Conservation (phyloP, 2,113 vertebrate genomes). For the Limnothrissa miodon region DNA sequence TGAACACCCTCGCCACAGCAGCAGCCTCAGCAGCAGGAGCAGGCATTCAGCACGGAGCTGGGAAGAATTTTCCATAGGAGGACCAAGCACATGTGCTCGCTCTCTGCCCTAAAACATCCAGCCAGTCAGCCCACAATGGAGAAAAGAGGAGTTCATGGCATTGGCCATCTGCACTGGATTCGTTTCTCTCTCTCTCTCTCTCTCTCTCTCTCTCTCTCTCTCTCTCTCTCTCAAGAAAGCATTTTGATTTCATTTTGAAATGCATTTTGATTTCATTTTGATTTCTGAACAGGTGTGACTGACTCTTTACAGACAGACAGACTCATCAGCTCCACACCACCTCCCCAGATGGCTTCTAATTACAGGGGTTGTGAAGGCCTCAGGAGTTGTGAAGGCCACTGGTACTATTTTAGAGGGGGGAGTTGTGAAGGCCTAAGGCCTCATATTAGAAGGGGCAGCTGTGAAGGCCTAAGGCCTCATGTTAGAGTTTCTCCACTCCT, state of each 20-base stretch:
- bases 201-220: background rate
- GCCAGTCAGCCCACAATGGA: background rate
- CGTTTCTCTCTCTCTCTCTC: background rate
- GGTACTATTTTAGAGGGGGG: too few species aligned
- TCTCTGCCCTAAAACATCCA: background rate
- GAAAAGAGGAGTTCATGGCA: background rate
- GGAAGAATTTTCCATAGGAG: conserved; percentile 26
- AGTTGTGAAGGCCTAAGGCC: too few species aligned
- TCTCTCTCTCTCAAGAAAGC: background rate
- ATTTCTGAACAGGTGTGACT: background rate
- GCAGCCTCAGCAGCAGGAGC: background rate
- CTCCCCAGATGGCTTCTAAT: too few species aligned
- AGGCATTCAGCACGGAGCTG: conserved; percentile 3
- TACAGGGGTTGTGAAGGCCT: too few species aligned
- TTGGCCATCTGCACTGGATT: background rate
- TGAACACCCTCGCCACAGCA: background rate
- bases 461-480: background rate
- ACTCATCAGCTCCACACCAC: too few species aligned
- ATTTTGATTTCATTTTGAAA: too few species aligned
- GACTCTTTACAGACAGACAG: background rate
- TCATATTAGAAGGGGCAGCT: background rate
- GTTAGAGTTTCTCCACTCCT: background rate
- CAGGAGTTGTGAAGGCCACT: too few species aligned
- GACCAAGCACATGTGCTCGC: background rate
- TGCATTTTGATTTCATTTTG: too few species aligned